phyloP scores from a whole-genome alignment of 2,797 vertebrate genomes.

The Fistularia tabacaria region DNA sequence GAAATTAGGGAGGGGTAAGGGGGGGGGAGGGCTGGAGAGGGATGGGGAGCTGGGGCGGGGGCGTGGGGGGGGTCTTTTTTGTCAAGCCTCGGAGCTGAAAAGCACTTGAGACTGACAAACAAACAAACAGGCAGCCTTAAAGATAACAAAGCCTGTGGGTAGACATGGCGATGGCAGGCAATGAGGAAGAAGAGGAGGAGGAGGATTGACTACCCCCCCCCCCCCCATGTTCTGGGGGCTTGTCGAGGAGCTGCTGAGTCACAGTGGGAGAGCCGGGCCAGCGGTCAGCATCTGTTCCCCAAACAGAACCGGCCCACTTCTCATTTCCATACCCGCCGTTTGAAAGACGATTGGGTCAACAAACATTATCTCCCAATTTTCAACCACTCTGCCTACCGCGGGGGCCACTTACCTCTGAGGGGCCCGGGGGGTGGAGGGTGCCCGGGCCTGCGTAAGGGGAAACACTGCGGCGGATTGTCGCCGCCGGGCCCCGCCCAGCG shows the following conservation, averaged over 20 bases:
- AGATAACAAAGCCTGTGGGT: constrained; percentile 58
- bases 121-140: constrained; percentile 64
- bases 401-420: too few relatives aligned
- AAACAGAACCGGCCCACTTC: constrained; percentile 20
- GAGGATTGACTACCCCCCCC: neutral
- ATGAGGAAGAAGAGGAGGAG: too few relatives aligned
- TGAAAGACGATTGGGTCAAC: constrained; percentile 34
- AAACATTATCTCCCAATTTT: constrained; percentile 31
- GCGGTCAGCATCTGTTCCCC: constrained; percentile 24
- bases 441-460: constrained; percentile 29
- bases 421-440: too few relatives aligned
- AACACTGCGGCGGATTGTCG: constrained; percentile 59
- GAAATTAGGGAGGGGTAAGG: constrained; percentile 43
- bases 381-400: constrained; percentile 8
- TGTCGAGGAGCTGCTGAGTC: constrained; percentile 50
- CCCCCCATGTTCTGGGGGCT: constrained; percentile 32
- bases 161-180: constrained; percentile 38
- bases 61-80: neutral
- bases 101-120: constrained; percentile 66
- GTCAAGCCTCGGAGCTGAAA: constrained; percentile 44
- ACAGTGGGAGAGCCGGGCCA: constrained; percentile 19
- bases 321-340: constrained; percentile 20
- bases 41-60: too few relatives aligned
- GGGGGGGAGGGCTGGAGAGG: too few relatives aligned
- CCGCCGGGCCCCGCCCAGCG: constrained; percentile 25